phyloP scores from a whole-genome alignment of 1,140 invertebrate genomes.

The Drosophila pseudoobscura region DNA sequence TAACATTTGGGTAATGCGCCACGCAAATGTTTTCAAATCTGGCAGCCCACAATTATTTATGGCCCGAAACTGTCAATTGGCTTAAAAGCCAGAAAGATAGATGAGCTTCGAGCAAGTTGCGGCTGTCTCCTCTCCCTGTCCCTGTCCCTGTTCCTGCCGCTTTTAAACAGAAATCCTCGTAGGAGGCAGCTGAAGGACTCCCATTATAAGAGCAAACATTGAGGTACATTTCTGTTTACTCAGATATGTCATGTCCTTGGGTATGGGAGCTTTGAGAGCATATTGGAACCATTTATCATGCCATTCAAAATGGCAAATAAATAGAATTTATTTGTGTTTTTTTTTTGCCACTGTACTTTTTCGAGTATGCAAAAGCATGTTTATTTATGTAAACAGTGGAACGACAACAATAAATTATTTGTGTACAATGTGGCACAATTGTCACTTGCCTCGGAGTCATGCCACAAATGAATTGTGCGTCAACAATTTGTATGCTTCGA shows the following conservation, averaged over 20 bases:
- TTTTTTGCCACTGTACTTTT: neutral
- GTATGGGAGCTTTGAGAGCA: too few relatives aligned
- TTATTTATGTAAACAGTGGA: slow-evolving; percentile 36
- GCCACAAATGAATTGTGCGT: slow-evolving; percentile 14
- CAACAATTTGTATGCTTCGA: slow-evolving; percentile 12
- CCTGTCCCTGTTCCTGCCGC: too few relatives aligned
- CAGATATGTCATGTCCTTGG: slow-evolving; percentile 2
- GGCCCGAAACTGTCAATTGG: slow-evolving; percentile 28
- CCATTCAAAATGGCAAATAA: slow-evolving; percentile 39
- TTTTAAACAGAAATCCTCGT: too few relatives aligned
- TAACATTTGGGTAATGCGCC: neutral
- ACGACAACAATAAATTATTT: slow-evolving; percentile 35
- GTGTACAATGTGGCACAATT: slow-evolving; percentile 13
- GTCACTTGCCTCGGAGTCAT: slow-evolving; percentile 12
- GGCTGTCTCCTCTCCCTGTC: too few relatives aligned
- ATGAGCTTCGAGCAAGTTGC: slow-evolving; percentile 14
- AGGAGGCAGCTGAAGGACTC: too few relatives aligned
- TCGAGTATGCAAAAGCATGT: slow-evolving; percentile 9
- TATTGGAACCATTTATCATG: slow-evolving; percentile 40
- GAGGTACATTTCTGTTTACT: slow-evolving; percentile 39
- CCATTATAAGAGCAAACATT: slow-evolving; percentile 24
- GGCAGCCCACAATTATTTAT: slow-evolving; percentile 20
- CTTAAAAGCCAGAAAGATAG: slow-evolving; percentile 20
- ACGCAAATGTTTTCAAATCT: neutral
- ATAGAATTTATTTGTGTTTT: slow-evolving; percentile 30